phyloP scores from a whole-genome alignment of 2,113 vertebrate species.

The Gracilinanus agilis region DNA sequence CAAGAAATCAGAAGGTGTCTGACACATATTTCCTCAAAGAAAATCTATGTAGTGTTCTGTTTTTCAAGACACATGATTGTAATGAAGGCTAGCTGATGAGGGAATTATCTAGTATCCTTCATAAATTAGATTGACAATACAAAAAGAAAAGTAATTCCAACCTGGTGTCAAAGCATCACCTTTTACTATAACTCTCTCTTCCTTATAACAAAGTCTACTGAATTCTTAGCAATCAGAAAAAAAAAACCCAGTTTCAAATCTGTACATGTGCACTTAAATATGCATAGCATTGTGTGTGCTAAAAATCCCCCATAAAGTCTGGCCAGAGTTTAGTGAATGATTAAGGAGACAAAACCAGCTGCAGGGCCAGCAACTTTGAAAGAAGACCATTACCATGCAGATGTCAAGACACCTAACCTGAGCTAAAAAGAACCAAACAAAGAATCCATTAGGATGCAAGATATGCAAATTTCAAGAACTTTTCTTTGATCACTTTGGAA shows the following conservation, averaged over 20 bases:
- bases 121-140: background rate
- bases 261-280: background rate
- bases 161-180: background rate
- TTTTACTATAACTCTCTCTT: too few relatives aligned
- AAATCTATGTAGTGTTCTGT: background rate
- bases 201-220: too few relatives aligned
- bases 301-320: background rate
- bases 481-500: background rate
- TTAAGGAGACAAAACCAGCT: background rate
- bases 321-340: background rate
- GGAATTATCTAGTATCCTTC: background rate
- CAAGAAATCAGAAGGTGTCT: background rate
- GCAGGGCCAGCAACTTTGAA: background rate
- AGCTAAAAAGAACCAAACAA: background rate
- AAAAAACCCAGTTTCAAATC: too few relatives aligned
- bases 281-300: background rate
- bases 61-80: background rate
- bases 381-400: background rate
- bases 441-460: background rate
- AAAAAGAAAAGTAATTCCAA: background rate
- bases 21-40: background rate
- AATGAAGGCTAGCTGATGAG: background rate
- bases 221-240: too few relatives aligned
- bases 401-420: background rate
- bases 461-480: background rate